These are phyloP conservation scores for Atta cephalotes DNA, from an alignment of 1,140 invertebrate species.

Conservation along the genomic window DNA sequence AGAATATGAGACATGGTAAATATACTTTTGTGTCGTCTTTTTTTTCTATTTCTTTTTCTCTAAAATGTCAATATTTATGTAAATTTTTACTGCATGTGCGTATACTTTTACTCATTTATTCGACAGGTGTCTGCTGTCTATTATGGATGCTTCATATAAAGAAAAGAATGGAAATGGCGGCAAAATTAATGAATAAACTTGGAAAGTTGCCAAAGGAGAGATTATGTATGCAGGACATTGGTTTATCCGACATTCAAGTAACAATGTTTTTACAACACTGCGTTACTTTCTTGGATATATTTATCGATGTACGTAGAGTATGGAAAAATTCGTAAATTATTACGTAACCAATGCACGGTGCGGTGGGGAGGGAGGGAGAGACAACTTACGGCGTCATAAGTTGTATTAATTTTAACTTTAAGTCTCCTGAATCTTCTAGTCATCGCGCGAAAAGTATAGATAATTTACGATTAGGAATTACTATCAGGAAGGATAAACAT, in stretches of 20 bases:
- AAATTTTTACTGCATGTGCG: neutral
- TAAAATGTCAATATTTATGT: neutral
- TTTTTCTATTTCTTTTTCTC: neutral
- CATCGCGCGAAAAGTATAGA: too few relatives aligned
- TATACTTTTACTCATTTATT: neutral
- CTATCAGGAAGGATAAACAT: too few relatives aligned
- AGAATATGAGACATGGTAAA: conserved; percentile 89
- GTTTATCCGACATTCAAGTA: conserved; percentile 90
- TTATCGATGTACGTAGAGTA: conserved; percentile 87
- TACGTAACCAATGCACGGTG: neutral
- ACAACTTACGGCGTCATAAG: too few relatives aligned
- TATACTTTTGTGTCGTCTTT: neutral
- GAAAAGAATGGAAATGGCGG: conserved; percentile 90
- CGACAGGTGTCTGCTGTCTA: conserved; percentile 91
- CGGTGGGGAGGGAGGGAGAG: too few relatives aligned
- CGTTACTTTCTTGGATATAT: conserved; percentile 91
- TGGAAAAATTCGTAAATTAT: neutral
- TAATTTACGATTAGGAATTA: too few relatives aligned
- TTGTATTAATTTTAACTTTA: neutral
- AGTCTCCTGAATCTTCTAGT: too few relatives aligned
- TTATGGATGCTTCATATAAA: conserved; percentile 95
- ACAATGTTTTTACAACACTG: conserved; percentile 90
- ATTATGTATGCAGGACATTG: conserved; percentile 91
- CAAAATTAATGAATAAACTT: conserved; percentile 94
- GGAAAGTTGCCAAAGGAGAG: conserved; percentile 95